These are phyloP conservation scores for Melanostoma scalare DNA, from an alignment of 2,888 invertebrate genomes.

Conservation along the genomic window DNA sequence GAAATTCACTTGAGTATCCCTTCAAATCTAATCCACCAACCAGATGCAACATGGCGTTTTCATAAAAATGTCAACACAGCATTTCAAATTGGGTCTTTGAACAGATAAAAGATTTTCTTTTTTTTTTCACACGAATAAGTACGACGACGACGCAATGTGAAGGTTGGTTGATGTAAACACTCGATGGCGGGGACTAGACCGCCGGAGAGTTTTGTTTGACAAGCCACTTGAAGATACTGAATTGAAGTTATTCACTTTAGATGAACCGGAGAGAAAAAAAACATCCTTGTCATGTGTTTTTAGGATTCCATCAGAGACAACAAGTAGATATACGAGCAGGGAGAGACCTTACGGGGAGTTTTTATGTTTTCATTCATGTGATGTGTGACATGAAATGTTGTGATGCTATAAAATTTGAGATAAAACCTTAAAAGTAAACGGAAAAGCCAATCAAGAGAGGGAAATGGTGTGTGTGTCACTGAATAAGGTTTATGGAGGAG, in stretches of 20 bases:
- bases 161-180: constrained; percentile 6
- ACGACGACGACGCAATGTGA: constrained; percentile 4
- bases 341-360: background rate
- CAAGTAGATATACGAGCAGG: background rate
- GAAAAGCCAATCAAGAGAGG: constrained; percentile 5
- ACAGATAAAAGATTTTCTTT: background rate
- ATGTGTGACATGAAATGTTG: constrained; percentile 18
- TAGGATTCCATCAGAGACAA: background rate
- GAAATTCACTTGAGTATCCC: constrained; percentile 30
- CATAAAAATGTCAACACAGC: constrained; percentile 48
- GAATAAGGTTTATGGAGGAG: constrained; percentile 23
- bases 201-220: background rate
- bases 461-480: background rate
- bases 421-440: constrained; percentile 1
- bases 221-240: constrained; percentile 25
- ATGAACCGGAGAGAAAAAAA: background rate
- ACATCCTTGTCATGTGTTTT: background rate
- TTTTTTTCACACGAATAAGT: constrained; percentile 3
- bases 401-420: constrained; percentile 23
- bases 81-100: constrained; percentile 22
- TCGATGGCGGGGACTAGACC: background rate
- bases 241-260: background rate
- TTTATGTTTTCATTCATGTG: constrained; percentile 4
- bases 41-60: constrained; percentile 44
- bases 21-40: constrained; percentile 14